phyloP scores from a whole-genome alignment of 2,888 invertebrate species.

The Ophonus ardosiacus region DNA sequence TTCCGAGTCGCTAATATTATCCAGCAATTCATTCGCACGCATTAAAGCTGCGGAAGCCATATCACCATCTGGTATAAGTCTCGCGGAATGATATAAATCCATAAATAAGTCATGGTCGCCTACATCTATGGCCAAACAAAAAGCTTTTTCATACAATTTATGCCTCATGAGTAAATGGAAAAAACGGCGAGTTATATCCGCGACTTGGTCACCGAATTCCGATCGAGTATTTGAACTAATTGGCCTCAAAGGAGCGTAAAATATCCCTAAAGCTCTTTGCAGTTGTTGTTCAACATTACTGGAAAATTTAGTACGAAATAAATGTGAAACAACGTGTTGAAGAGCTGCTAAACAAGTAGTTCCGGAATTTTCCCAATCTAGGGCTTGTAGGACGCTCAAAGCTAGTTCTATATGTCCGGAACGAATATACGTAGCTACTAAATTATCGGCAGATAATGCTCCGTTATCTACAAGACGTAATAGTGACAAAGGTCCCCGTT shows the following conservation, averaged over 20 bases:
- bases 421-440: constrained; percentile 82
- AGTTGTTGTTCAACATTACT: constrained; percentile 81
- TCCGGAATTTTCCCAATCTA: constrained; percentile 90
- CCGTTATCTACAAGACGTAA: constrained; percentile 78
- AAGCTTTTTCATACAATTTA: constrained; percentile 87
- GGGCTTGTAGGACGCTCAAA: constrained; percentile 80
- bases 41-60: constrained; percentile 85
- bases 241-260: constrained; percentile 80
- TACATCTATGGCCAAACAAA: constrained; percentile 90
- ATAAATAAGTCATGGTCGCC: constrained; percentile 91
- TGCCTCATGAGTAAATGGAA: constrained; percentile 90
- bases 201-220: constrained; percentile 77
- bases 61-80: constrained; percentile 79
- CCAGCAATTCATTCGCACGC: constrained; percentile 79
- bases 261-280: constrained; percentile 89
- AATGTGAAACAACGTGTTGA: constrained; percentile 84
- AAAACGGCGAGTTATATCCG: constrained; percentile 90
- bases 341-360: constrained; percentile 86
- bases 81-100: constrained; percentile 88
- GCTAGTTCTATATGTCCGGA: constrained; percentile 83
- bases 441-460: constrained; percentile 47
- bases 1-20: constrained; percentile 71
- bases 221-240: constrained; percentile 2
- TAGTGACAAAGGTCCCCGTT: constrained; percentile 80
- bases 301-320: constrained; percentile 79